These are phyloP conservation scores for Synanthedon vespiformis DNA, from an alignment of 2,888 invertebrate genomes.

Conservation along the genomic window DNA sequence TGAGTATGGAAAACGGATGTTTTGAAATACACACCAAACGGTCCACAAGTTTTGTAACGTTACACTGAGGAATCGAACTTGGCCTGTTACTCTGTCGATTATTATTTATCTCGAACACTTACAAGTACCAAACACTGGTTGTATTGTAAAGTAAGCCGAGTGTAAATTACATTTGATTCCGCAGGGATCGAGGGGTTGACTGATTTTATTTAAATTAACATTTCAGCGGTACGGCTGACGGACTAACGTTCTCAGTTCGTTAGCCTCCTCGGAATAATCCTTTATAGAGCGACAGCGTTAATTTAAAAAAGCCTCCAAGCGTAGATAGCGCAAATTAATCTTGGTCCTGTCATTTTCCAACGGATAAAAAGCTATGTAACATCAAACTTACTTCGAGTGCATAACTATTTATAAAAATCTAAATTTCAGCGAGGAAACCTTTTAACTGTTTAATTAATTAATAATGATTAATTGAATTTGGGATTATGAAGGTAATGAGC, in stretches of 20 bases:
- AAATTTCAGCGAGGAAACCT: not conserved
- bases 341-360: not conserved
- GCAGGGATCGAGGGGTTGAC: not conserved
- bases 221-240: not conserved
- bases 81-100: too few relatives aligned
- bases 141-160: not conserved
- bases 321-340: not conserved
- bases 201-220: not conserved
- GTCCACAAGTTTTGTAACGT: too few relatives aligned
- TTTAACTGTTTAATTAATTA: not conserved
- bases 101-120: too few relatives aligned
- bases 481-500: too few relatives aligned
- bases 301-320: not conserved
- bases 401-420: not conserved
- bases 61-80: too few relatives aligned
- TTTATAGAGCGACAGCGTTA: not conserved
- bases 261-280: not conserved
- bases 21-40: not conserved
- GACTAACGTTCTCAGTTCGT: not conserved
- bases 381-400: not conserved
- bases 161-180: not conserved
- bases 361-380: not conserved
- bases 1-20: not conserved
- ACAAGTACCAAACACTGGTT: not conserved
- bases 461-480: too few relatives aligned